Base-by-base conservation (phyloP, 2,888 invertebrate genomes). In the Trichopria drosophilae region DNA sequence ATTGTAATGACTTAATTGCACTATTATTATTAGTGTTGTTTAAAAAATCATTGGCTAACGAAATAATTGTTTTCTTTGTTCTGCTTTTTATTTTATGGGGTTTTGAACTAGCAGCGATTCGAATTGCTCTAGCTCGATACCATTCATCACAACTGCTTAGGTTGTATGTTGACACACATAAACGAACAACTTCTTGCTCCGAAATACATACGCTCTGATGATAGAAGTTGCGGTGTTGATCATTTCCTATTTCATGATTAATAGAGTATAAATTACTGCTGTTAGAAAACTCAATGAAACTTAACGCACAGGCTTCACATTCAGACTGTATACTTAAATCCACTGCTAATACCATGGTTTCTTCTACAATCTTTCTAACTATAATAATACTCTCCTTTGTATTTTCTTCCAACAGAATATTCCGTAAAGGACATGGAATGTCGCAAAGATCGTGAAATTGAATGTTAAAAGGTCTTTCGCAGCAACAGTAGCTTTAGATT, bases 61-160 rank as follows among this genome's bases (percentile, higher is more conserved):
- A 15, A 12, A 10, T 6, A 3, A 4, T 2, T 4, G 24, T 24
- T 16, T 39, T 39, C n/a, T 22, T 23, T n/a, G 23, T 39, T 39
- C 13, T 39, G 3, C 15, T 39, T 39, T 39, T 39, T 12, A 39
- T 23, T 39, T 39, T 13, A 24, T 39, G 39, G 6, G 24, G 24
- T 39, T 13, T 39, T 6, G 2, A 13, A 12, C 23, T 23, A 12
- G n/a, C 39, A 22, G 6, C 26, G 7, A 23, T 39, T 23, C 39
- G 23, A 9, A 23, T 3, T 23, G 13, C 16, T 12, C 39, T 22
- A 39, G 16, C 13, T 23, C 19, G 9, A 24, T 26, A 39, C 39
- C 39, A 24, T 24, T 23, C 3, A 5, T 39, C 16, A 24, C 24
- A 12, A 4, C 15, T 2, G 26, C 24, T 23, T 24, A 26, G 39